Percentiles rank a stretch among this genome's conserved stretches.
Evolutionary conservation across 2,797 vertebrate species (phyloP).

Genomic region (Pantherophis vulpinus): DNA sequence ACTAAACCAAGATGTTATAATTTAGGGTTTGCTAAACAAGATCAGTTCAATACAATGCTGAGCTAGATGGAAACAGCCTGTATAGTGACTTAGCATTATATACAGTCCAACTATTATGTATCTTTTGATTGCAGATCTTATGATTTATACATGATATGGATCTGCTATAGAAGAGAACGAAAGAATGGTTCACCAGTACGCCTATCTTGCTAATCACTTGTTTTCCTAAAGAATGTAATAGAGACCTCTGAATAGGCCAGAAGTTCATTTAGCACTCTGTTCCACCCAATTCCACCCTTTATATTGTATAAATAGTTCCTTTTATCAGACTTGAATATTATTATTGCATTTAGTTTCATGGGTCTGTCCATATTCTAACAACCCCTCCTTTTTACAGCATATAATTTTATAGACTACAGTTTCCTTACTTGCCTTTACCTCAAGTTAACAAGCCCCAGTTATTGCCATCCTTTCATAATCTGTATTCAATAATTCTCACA

Average conservation of each 20-base stretch:
- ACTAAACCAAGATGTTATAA: not conserved
- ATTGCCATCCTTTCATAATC: not conserved
- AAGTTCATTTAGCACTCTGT: not conserved
- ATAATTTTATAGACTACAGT: not conserved
- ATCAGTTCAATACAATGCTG: not conserved
- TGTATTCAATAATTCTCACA: not conserved
- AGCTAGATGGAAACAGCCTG: not conserved
- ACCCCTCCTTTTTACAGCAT: not conserved
- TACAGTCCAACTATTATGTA: not conserved
- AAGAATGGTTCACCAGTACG: not conserved
- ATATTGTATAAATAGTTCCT: not conserved
- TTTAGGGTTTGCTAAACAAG: not conserved
- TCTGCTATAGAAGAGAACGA: not conserved
- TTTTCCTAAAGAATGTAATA: not conserved
- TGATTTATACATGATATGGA: not conserved
- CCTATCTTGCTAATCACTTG: not conserved
- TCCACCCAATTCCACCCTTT: not conserved
- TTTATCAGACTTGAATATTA: not conserved
- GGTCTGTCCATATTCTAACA: not conserved
- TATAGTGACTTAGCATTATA: not conserved
- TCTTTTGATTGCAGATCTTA: not conserved
- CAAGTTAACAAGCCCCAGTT: not conserved
- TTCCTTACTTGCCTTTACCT: not conserved
- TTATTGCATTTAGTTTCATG: not conserved
- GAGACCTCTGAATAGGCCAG: not conserved